Conservation (phyloP, 1,140 invertebrate genomes). For the Drosophila ananassae region DNA sequence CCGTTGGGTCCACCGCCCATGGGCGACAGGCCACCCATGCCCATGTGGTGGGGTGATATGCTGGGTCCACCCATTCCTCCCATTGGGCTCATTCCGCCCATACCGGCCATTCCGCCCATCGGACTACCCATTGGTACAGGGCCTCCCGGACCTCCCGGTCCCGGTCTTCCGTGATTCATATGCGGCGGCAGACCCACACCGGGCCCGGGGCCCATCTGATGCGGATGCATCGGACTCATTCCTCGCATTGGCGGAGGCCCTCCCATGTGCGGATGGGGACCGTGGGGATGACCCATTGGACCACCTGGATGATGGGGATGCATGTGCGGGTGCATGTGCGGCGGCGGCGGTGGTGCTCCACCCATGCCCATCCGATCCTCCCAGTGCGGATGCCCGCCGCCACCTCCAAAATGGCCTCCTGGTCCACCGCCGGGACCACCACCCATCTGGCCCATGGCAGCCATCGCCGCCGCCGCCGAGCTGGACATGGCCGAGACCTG, state of each 20-base stretch:
- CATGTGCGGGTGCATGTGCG: conserved; percentile 84
- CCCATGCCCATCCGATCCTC: conserved; percentile 81
- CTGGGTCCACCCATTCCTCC: conserved; percentile 84
- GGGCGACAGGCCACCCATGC: conserved; percentile 87
- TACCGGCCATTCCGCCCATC: conserved; percentile 84
- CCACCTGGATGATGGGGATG: conserved; percentile 85
- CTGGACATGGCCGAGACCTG: conserved; percentile 84
- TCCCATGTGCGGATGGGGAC: conserved; percentile 85
- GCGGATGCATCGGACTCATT: conserved; percentile 87
- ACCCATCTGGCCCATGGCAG: conserved; percentile 86
- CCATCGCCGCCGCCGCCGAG: conserved; percentile 85
- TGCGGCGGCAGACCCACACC: conserved; percentile 80
- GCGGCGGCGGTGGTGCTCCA: conserved; percentile 85
- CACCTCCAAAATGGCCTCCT: conserved; percentile 64
- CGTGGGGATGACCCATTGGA: conserved; percentile 70
- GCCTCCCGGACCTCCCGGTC: conserved; percentile 58
- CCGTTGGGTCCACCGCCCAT: conserved; percentile 86
- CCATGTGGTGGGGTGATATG: conserved; percentile 88
- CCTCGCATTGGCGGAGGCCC: conserved; percentile 87
- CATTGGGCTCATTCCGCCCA: conserved; percentile 87
- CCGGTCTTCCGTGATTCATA: conserved; percentile 79
- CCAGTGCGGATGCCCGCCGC: conserved; percentile 85
- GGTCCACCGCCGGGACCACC: conserved; percentile 59
- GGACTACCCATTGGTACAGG: conserved; percentile 80
- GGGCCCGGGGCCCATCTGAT: conserved; percentile 77